Base-by-base conservation (phyloP, 2,888 invertebrate species). In the Panopea generosa region DNA sequence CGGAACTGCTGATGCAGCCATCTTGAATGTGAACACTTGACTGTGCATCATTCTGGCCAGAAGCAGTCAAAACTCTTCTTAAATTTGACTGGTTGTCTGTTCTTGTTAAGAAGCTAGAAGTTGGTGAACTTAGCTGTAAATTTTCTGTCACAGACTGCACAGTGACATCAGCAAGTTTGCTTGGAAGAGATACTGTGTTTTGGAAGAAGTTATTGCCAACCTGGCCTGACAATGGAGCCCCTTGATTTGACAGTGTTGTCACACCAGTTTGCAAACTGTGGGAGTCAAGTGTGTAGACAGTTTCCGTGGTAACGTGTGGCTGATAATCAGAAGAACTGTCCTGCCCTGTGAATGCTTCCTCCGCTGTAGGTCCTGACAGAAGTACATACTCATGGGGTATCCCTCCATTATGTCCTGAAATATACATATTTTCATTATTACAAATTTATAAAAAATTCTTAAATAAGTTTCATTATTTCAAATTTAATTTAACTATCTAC, bases 241-340 rank as follows among this genome's bases (percentile, higher is more conserved):
- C n/a, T 7, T 33, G 33, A 33, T 33, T 33, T 4, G 33, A 7
- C 11, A 33, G 33, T 4, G 33, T 33, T 11, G 33, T 11, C 33
- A 33, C 33, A 4, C 33, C 33, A 7, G 33, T 33, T 11, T 33
- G 33, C 33, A 33, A 11, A 33, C 33, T 33, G 33, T 62, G 70
- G 4, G 70, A 70, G 40, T 62, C 62, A 1, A 70, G 50, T 0
- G 70, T 70, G 33, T 70, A 70, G 11, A 70, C 70, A 20, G 70
- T 57, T 20, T 70, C 70, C n/a, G 40, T 49, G 7, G 47, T 38
- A 0, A 61, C 20, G 18, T 57, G 57, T 2, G 18, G 33, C 11
- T 33, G 33, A 11, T 33, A 57, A 22, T 40, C 22, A n/a, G 14
- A 14, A 3, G 40, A 20, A 22, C 38, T 22, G 22, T 38, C 40